Evolutionary conservation across 2,888 invertebrate genomes (phyloP).

Genomic region (Drosophila villosipedis): DNA sequence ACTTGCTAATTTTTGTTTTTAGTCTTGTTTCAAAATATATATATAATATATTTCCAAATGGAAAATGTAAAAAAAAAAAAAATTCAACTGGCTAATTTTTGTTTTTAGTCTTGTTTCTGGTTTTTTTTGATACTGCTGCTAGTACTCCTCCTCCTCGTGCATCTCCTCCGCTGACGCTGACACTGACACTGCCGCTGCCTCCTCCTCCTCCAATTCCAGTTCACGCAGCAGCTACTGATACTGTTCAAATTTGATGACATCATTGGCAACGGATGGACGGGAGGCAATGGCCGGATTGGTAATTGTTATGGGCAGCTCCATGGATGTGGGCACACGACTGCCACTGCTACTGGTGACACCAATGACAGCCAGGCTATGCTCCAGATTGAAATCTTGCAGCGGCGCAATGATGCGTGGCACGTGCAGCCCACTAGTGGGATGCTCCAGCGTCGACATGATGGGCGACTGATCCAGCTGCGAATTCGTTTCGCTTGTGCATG

Average conservation of each 20-base stretch:
- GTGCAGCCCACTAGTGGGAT: slow-evolving; percentile 86
- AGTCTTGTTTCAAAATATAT: neutral
- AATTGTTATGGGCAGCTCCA: slow-evolving; percentile 91
- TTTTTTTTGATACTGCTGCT: neutral
- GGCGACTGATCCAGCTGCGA: slow-evolving; percentile 91
- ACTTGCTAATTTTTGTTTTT: neutral
- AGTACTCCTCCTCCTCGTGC: neutral
- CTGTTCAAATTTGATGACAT: slow-evolving; percentile 41
- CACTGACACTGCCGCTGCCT: rapidly evolving
- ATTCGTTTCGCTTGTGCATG: slow-evolving; percentile 90
- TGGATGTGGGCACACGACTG: slow-evolving; percentile 88
- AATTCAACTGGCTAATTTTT: neutral
- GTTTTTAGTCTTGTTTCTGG: neutral
- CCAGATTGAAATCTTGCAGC: slow-evolving; percentile 81
- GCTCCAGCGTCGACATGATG: slow-evolving; percentile 92
- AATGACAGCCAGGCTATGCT: slow-evolving; percentile 87
- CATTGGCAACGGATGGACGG: slow-evolving; percentile 37
- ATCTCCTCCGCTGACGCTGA: neutral
- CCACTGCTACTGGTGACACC: slow-evolving; percentile 86
- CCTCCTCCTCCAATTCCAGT: neutral
- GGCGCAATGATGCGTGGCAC: slow-evolving; percentile 48
- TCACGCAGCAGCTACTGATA: slow-evolving; percentile 41
- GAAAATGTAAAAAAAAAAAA: neutral
- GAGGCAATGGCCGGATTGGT: slow-evolving; percentile 91
- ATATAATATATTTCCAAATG: neutral